Percentiles rank a stretch among this genome's conserved stretches.
Evolutionary conservation across 2,797 vertebrate species (phyloP).

Genomic region (Lepus townsendii): DNA sequence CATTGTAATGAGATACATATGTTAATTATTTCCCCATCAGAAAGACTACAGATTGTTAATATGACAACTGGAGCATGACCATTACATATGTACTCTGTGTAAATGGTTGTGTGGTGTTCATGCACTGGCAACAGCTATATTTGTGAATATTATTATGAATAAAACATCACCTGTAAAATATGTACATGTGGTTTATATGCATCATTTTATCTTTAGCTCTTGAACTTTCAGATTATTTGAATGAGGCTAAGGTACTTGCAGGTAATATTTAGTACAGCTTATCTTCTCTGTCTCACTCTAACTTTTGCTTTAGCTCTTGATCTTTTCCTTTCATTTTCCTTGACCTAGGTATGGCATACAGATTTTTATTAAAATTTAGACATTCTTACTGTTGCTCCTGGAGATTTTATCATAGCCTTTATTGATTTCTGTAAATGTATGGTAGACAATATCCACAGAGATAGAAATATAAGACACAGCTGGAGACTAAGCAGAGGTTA

Average conservation of each 20-base stretch:
- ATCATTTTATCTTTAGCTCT: not conserved
- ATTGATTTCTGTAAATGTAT: not conserved
- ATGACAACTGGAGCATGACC: constrained; percentile 41
- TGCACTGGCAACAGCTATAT: not conserved
- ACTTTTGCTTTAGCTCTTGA: not conserved
- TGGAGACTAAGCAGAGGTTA: not conserved
- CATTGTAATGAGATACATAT: constrained; percentile 51
- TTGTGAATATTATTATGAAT: not conserved
- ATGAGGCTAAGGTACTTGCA: not conserved
- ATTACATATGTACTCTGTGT: constrained; percentile 51
- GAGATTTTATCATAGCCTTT: not conserved
- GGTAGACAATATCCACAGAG: not conserved
- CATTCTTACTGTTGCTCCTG: not conserved
- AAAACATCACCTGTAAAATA: not conserved
- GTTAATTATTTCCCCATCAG: not conserved
- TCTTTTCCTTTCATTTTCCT: not conserved
- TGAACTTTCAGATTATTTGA: not conserved
- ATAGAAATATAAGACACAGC: not conserved
- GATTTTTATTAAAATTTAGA: not conserved
- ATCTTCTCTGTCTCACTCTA: not conserved
- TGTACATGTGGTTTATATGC: not conserved
- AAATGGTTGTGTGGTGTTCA: not conserved
- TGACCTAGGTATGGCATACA: not conserved
- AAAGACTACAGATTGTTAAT: constrained; percentile 55
- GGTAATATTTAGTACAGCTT: not conserved